Conservation (phyloP, 2,797 vertebrate genomes). For the Pithecia hirsuta region DNA sequence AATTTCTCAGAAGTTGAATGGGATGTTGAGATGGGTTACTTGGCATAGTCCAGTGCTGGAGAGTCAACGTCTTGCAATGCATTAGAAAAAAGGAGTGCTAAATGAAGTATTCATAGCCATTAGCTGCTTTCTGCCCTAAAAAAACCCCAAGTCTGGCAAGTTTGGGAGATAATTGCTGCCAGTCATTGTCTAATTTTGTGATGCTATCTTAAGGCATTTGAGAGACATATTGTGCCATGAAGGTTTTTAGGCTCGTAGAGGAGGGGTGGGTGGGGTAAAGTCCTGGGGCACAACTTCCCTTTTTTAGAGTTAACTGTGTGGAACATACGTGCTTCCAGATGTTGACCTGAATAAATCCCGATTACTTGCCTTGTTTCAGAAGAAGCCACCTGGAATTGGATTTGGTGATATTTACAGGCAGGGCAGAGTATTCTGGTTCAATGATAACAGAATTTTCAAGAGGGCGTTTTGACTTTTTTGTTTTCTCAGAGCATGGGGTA, state of each 20-base stretch:
- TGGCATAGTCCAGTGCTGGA: conserved; percentile 38
- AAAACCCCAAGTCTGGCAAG: conserved; percentile 30
- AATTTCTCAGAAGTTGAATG: conserved; percentile 45
- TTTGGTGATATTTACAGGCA: conserved; percentile 27
- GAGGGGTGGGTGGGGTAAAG: neutral
- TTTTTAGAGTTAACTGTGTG: conserved; percentile 13
- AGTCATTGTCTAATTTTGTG: conserved; percentile 56
- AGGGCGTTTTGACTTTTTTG: neutral
- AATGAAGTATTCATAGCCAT: conserved; percentile 57
- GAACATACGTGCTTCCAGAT: conserved; percentile 2
- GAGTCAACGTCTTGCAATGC: conserved; percentile 49
- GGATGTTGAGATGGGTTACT: conserved; percentile 38
- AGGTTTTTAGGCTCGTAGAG: neutral
- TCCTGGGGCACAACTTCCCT: neutral
- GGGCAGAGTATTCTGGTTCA: conserved; percentile 3
- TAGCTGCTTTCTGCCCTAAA: conserved; percentile 46
- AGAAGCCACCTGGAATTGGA: conserved; percentile 39
- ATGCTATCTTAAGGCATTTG: conserved; percentile 41
- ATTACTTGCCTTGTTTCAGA: neutral
- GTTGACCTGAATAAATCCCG: conserved; percentile 35
- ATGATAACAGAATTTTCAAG: neutral
- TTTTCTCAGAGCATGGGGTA: neutral
- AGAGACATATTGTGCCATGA: neutral
- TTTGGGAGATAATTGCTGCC: conserved; percentile 34
- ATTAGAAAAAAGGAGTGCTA: conserved; percentile 25